Conservation (phyloP, 2,888 invertebrate species). For the Leptinotarsa peninsularis region DNA sequence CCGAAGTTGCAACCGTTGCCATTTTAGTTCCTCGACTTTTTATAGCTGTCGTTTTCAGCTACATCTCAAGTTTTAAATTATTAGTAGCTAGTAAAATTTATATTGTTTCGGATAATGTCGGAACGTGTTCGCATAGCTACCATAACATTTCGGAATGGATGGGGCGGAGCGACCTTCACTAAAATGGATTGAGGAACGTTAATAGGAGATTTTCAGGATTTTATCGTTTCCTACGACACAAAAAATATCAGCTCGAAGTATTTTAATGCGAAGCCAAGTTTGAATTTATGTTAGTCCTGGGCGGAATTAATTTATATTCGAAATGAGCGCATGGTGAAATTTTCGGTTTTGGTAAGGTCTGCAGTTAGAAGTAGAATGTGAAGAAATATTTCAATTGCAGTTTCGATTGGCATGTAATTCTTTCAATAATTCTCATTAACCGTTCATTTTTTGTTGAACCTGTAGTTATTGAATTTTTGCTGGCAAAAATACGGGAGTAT, state of each 20-base stretch:
- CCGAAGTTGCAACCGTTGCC: constrained; percentile 16
- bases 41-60: constrained; percentile 20
- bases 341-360: background rate
- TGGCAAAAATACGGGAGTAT: no score
- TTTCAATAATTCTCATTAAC: no score
- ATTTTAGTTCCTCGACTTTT: constrained; percentile 22
- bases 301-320: background rate
- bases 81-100: constrained; percentile 21
- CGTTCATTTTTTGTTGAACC: no score
- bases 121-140: constrained; percentile 21
- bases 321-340: background rate
- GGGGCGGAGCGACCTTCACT: constrained; percentile 13
- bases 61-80: constrained; percentile 16
- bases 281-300: background rate
- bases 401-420: background rate
- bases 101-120: constrained; percentile 16
- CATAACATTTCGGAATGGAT: constrained; percentile 13
- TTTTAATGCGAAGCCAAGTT: constrained; percentile 5
- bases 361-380: background rate
- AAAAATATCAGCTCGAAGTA: constrained; percentile 14
- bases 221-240: constrained; percentile 5
- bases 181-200: constrained; percentile 22
- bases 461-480: no score
- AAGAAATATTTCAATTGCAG: background rate
- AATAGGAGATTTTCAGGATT: constrained; percentile 21